Evolutionary conservation across 1,140 invertebrate species (phyloP), one percentile per base, ranked within the genome.

Genomic region (Bemisia tabaci): DNA sequence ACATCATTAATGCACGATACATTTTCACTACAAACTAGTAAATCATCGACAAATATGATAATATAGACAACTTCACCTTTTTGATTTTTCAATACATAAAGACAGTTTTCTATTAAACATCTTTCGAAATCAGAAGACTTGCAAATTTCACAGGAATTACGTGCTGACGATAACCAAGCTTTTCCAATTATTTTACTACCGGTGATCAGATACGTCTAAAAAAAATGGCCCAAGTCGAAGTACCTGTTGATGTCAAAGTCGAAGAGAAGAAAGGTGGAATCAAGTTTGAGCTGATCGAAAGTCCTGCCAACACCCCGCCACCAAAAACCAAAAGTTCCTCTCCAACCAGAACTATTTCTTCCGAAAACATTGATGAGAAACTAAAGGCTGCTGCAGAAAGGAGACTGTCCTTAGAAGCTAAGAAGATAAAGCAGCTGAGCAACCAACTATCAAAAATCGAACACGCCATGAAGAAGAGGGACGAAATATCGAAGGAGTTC

Each of bases 211-310:
- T n/a, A n/a, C n/a, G n/a, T n/a, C n/a, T n/a, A n/a, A n/a, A n/a
- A n/a, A n/a, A n/a, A n/a, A n/a, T n/a, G n/a, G n/a, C n/a, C n/a
- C n/a, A n/a, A n/a, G n/a, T n/a, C n/a, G n/a, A n/a, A n/a, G 33
- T 48, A 9, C 17, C 33, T 9, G 33, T 48, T 17, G 33, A 48
- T 17, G 17, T 48, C 33, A 48, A 48, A 48, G 17, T 48, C 77
- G 91, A 93, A 79, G 89, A 91, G 78, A 88, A 86, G 22, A 87
- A 91, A 75, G 92, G 93, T 58, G 92, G 94, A 27, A 77, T 95
- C 60, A 88, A 91, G 72, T 97, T 93, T 81, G 94, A 97, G 79
- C 91, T 95, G 72, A 94, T 96, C 73, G 79, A 96, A 70, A 90
- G 91, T 60, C 91, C 94, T 73, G 91, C 93, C 22, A 82, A 83